Percentiles rank a stretch among this genome's conserved stretches.
Evolutionary conservation across 2,797 vertebrate genomes (phyloP).

Genomic region (Luscinia megarhynchos): DNA sequence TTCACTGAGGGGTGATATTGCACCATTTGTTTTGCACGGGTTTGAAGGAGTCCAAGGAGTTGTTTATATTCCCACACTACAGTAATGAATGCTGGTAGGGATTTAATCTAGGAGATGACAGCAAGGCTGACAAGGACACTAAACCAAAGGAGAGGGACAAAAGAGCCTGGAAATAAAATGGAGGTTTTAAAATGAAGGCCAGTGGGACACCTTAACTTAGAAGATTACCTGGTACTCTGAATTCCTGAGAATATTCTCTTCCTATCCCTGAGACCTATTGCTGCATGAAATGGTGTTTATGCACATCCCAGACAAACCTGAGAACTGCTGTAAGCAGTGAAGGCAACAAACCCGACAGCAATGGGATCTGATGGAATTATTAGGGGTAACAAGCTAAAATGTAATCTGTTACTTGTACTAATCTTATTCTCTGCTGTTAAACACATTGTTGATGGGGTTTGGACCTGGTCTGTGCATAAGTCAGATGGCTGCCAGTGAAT

Average conservation of each 20-base stretch:
- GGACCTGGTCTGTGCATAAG: background rate
- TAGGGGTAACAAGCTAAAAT: background rate
- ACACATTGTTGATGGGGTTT: background rate
- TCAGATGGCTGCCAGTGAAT: background rate
- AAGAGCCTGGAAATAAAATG: background rate
- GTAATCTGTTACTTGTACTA: background rate
- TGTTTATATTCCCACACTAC: conserved; percentile 13
- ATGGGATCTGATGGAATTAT: background rate
- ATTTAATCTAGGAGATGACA: background rate
- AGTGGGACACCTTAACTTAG: background rate
- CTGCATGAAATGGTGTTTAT: background rate
- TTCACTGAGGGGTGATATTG: background rate
- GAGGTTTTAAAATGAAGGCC: background rate
- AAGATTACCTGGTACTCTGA: background rate
- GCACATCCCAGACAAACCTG: background rate
- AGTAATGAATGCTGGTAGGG: background rate
- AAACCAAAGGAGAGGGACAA: background rate
- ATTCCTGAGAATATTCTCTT: background rate
- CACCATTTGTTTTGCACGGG: background rate
- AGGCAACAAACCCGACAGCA: background rate
- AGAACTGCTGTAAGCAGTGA: background rate
- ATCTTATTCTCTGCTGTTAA: background rate
- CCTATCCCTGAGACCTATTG: background rate
- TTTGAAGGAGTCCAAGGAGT: background rate
- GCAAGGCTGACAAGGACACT: conserved; percentile 2